phyloP scores from a whole-genome alignment of 2,113 vertebrate species.

The Corynorhinus townsendii region DNA sequence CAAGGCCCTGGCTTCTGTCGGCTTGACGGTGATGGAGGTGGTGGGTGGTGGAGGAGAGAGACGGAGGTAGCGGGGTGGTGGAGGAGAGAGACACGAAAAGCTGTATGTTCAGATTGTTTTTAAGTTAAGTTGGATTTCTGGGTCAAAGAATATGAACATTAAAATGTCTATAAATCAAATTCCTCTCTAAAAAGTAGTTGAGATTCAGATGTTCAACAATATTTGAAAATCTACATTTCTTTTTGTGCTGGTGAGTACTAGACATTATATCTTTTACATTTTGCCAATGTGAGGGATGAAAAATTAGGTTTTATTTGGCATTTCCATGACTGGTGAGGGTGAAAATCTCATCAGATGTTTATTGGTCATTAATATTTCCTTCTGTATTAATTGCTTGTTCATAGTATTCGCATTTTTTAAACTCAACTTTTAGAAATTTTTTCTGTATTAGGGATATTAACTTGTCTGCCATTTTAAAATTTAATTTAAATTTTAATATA shows the following conservation, averaged over 20 bases:
- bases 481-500: neutral
- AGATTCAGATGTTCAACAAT: neutral
- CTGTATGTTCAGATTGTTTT: neutral
- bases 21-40: neutral
- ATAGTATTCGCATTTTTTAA: neutral
- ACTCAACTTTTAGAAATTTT: neutral
- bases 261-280: neutral
- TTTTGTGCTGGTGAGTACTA: neutral
- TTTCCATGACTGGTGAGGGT: neutral
- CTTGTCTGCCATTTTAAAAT: neutral
- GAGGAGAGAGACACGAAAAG: neutral
- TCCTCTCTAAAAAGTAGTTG: neutral
- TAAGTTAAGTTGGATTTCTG: neutral
- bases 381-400: neutral
- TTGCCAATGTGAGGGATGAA: neutral
- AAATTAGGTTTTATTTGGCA: neutral
- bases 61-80: neutral
- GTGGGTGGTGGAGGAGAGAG: neutral
- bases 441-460: neutral
- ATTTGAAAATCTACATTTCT: neutral
- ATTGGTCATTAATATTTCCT: neutral
- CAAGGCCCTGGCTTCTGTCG: neutral
- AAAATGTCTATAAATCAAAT: neutral
- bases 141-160: neutral
- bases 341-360: neutral